These are phyloP conservation scores for Grantiella picta DNA, from an alignment of 2,113 vertebrate genomes.

Conservation along the genomic window DNA sequence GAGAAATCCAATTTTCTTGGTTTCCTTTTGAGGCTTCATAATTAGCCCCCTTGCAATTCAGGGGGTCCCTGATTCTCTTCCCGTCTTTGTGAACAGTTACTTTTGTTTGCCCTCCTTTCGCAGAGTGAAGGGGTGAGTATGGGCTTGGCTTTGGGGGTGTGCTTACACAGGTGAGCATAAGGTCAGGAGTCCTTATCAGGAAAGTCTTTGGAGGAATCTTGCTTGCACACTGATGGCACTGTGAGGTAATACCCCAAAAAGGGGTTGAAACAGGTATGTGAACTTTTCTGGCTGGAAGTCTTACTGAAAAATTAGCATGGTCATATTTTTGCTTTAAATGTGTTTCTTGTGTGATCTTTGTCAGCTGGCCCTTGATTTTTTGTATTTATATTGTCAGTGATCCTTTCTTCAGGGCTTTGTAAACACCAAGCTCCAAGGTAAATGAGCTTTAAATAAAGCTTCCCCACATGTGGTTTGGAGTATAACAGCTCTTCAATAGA, in stretches of 20 bases:
- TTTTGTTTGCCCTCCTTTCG: background rate
- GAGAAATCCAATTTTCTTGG: background rate
- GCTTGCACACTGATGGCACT: rapidly evolving
- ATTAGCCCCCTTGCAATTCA: background rate
- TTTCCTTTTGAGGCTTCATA: background rate
- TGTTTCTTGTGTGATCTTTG: background rate
- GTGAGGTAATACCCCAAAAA: background rate
- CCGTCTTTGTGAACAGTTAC: background rate
- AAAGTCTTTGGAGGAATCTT: background rate
- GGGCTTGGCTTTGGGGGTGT: background rate
- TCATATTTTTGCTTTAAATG: background rate
- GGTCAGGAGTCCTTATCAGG: background rate
- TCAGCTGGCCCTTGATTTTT: background rate
- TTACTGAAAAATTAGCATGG: background rate
- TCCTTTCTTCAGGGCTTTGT: background rate
- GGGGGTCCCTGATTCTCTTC: background rate
- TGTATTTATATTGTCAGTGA: background rate
- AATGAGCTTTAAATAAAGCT: background rate
- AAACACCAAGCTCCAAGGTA: background rate
- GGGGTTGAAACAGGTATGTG: background rate
- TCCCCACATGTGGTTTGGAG: background rate
- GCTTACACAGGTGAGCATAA: background rate
- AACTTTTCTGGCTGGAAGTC: background rate
- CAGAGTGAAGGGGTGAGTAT: background rate
- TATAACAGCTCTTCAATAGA: background rate